Percentiles rank a stretch among this genome's conserved stretches.
Evolutionary conservation across 2,888 invertebrate species (phyloP).

Genomic region (Horisme vitalbata): DNA sequence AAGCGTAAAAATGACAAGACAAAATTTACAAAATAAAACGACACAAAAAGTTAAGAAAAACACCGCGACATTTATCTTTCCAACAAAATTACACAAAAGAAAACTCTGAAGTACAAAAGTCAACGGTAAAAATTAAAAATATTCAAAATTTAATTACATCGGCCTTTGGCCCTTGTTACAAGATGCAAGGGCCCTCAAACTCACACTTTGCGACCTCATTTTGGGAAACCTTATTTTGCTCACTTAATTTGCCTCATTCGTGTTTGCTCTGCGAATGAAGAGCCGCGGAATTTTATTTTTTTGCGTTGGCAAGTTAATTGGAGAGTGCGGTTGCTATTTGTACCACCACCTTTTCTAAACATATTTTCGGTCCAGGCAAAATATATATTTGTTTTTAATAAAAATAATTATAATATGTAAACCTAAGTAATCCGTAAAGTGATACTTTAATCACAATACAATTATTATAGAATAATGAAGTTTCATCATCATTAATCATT

Average conservation of each 20-base stretch:
- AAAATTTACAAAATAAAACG: conserved; percentile 13
- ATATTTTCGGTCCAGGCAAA: no score
- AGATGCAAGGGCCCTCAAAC: conserved; percentile 56
- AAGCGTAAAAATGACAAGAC: background rate
- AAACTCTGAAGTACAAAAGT: conserved; percentile 46
- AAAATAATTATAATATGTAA: no score
- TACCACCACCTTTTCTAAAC: no score
- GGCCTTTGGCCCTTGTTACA: conserved; percentile 55
- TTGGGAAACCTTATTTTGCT: conserved; percentile 69
- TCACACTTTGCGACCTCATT: conserved; percentile 72
- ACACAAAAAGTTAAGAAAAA: conserved; percentile 24
- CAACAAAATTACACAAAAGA: conserved; percentile 50
- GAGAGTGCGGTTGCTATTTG: conserved; percentile 30
- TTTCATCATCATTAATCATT: no score
- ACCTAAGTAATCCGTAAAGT: no score
- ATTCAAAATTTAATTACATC: conserved; percentile 70
- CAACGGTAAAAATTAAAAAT: conserved; percentile 55
- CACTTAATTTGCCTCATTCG: conserved; percentile 78
- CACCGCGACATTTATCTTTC: conserved; percentile 38
- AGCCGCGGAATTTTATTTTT: conserved; percentile 67
- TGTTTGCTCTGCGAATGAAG: conserved; percentile 74
- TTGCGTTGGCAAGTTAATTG: conserved; percentile 68
- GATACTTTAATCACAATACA: no score
- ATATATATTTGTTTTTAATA: no score
- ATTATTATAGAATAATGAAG: no score